Percentiles rank a stretch among this genome's conserved stretches.
Conservation (phyloP, 37 sponge, comb jelly and placozoan genomes). For the Eunapius fragilis region DNA sequence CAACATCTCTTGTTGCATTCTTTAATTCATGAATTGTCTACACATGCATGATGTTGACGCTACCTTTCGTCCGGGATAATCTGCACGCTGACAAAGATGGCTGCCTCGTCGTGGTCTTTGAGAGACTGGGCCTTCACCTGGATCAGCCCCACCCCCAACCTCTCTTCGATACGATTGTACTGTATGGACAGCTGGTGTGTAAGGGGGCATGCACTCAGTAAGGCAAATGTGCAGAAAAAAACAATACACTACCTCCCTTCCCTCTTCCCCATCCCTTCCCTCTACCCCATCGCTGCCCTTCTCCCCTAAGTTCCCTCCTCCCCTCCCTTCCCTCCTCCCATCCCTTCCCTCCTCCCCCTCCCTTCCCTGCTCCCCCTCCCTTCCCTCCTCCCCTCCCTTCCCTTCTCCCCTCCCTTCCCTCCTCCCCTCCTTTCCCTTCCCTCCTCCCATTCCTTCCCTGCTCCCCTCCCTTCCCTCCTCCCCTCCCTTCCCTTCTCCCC, state of each 20-base stretch:
- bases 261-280: no score
- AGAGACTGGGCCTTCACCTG: conserved; percentile 31
- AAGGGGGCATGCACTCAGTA: background rate
- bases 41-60: no score
- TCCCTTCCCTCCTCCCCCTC: no score
- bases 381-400: background rate
- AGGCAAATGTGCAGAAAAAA: background rate
- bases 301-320: background rate
- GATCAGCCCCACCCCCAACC: conserved; percentile 15
- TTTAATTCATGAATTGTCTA: no score
- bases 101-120: conserved; percentile 3
- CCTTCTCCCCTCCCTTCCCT: background rate
- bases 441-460: conserved; percentile 1
- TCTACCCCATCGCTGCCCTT: no score
- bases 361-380: background rate
- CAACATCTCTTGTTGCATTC: no score
- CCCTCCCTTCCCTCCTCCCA: no score
- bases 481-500: conserved; percentile 7
- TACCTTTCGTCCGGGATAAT: conserved; percentile 52
- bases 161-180: conserved; percentile 17
- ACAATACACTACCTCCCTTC: no score
- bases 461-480: conserved; percentile 1
- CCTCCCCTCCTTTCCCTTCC: conserved; percentile 13
- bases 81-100: conserved; percentile 51
- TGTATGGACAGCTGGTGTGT: conserved; percentile 39